Evolutionary conservation across 2,888 invertebrate species (phyloP).

Genomic region (Sipha maydis): DNA sequence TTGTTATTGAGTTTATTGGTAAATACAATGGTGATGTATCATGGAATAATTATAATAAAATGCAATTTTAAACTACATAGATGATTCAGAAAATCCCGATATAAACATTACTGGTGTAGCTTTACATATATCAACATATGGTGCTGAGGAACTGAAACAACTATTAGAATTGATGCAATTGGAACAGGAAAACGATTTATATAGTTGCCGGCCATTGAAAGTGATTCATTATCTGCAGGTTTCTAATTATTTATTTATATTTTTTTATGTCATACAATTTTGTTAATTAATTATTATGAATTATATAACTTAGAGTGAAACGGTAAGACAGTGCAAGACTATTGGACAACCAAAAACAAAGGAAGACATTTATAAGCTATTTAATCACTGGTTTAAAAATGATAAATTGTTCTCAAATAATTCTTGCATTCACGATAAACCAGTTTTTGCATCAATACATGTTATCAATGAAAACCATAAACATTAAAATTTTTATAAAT

Average conservation of each 20-base stretch:
- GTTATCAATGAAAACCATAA: not conserved
- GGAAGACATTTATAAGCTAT: conserved; percentile 48
- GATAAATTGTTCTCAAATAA: conserved; percentile 28
- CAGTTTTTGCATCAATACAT: conserved; percentile 44
- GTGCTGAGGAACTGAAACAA: conserved; percentile 64
- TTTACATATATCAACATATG: conserved; percentile 63
- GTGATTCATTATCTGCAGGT: conserved; percentile 64
- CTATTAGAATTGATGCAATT: conserved; percentile 63
- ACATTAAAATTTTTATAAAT: not conserved
- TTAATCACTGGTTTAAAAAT: conserved; percentile 48
- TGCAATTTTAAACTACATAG: not conserved
- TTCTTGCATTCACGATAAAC: conserved; percentile 42
- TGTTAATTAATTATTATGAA: not conserved
- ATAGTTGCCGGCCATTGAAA: conserved; percentile 63
- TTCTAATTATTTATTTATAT: conserved; percentile 2
- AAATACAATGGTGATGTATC: not conserved
- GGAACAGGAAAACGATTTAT: conserved; percentile 48
- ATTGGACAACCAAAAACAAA: conserved; percentile 19
- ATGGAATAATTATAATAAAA: not conserved
- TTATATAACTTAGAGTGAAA: conserved; percentile 45
- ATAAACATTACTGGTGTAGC: conserved; percentile 64
- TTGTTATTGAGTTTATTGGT: conserved; percentile 63
- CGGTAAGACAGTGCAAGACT: conserved; percentile 33
- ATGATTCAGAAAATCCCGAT: conserved; percentile 32
- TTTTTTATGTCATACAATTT: not conserved